phyloP scores from a whole-genome alignment of 2,888 invertebrate genomes.

The Ennomos quercinarius region DNA sequence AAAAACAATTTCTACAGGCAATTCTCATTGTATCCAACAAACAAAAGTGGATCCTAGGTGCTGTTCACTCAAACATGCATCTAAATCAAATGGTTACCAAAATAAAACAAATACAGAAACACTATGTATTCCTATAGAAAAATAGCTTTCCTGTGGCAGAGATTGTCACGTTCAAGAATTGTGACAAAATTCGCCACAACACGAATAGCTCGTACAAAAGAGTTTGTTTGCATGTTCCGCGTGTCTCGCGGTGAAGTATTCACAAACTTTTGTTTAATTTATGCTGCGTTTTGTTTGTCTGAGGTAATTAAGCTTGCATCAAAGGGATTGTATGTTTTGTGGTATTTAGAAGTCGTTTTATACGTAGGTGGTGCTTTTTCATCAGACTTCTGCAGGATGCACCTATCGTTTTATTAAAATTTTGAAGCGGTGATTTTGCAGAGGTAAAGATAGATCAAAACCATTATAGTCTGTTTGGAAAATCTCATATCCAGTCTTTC shows the following conservation, averaged over 20 bases:
- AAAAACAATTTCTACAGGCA: no score
- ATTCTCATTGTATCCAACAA: no score
- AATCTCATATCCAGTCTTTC: no score
- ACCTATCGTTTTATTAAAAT: no score
- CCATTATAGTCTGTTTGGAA: no score
- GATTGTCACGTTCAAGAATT: slow-evolving; percentile 25
- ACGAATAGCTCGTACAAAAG: slow-evolving; percentile 21
- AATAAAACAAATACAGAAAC: slow-evolving; percentile 23
- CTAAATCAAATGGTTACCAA: slow-evolving; percentile 9
- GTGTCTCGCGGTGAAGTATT: slow-evolving; percentile 25
- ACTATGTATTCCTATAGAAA: slow-evolving; percentile 9
- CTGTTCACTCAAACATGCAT: slow-evolving; percentile 6
- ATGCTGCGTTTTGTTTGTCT: slow-evolving; percentile 8
- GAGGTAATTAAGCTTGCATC: slow-evolving; percentile 10
- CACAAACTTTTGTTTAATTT: slow-evolving; percentile 11
- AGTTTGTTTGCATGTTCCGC: slow-evolving; percentile 29
- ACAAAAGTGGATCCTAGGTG: no score
- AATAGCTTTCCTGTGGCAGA: slow-evolving; percentile 22
- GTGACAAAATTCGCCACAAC: slow-evolving; percentile 24
- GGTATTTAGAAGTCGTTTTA: no score
- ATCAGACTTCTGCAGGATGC: no score
- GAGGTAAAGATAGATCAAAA: no score
- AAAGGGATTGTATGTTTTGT: background rate
- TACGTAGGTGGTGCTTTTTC: no score
- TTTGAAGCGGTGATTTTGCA: no score